Evolutionary conservation across 2,888 invertebrate species (phyloP), one percentile per base, ranked within the genome.

Genomic region (Blastobasis adustella): DNA sequence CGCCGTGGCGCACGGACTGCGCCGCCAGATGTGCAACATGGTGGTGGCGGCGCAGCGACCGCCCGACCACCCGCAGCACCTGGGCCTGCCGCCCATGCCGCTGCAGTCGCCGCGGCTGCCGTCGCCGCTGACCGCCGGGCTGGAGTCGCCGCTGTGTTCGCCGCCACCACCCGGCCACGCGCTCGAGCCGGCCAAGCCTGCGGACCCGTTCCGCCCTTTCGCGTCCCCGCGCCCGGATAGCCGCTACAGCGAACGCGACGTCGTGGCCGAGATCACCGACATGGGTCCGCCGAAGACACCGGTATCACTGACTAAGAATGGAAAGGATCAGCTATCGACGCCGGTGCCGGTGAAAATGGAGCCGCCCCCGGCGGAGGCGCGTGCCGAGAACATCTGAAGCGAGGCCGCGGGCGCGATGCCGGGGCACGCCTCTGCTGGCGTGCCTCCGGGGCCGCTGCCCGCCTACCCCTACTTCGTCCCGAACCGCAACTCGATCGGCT

Each of bases 11-110:
- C 95, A 95, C 83, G 95, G 95, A 45, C 88, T 96, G 53, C 91
- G 95, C 49, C 95, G 96, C 62, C 96, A 96, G 81, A 95, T 96
- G 94, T 94, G 93, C 90, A 93, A 92, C 78, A 93, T 93, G 93
- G 93, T 93, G 53, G 95, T 94, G 10, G 81, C 84, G 6, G 82
- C 85, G 43, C 86, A 85, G 66, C 74, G 84, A 23, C 82, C 84
- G 10, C 70, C 74, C 44, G 85, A 85, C 55, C 85, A 84, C 58
- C 76, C 80, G 61, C 84, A 90, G 73, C 89, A 90, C 82, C 90
- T 69, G 64, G 83, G 76, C 60, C 82, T 67, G 62, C 86, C 82
- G 41, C 82, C 79, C 63, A 69, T 82, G 62, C 77, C 82, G 55
- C 68, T 73, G 69, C 80, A 76, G 61, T 85, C 71, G 63, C 91